Percentiles rank a stretch among this genome's conserved stretches.
phyloP scores from a whole-genome alignment of 2,797 vertebrate genomes.

The Tangara arthus region DNA sequence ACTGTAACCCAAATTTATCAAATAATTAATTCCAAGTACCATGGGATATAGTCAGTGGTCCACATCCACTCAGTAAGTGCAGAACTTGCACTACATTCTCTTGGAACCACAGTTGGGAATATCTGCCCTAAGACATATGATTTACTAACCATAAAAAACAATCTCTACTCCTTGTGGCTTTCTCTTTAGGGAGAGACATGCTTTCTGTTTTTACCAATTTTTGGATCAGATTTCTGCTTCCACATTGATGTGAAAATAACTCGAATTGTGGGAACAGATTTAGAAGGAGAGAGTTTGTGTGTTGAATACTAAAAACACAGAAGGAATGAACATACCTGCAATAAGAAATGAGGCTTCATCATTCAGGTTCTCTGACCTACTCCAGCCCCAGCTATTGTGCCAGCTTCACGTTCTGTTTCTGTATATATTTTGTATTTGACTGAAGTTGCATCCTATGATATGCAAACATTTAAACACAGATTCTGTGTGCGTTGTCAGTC shows the following conservation, averaged over 20 bases:
- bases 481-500: background rate
- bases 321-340: background rate
- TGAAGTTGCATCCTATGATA: background rate
- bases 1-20: background rate
- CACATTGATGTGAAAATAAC: background rate
- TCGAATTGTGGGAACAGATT: background rate
- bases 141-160: conserved; percentile 20
- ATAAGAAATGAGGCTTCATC: background rate
- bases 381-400: background rate
- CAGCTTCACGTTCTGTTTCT: background rate
- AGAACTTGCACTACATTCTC: background rate
- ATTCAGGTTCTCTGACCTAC: background rate
- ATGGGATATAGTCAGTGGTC: background rate
- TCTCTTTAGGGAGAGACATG: background rate
- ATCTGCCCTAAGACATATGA: background rate
- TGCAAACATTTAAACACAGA: rapidly evolving
- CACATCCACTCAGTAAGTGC: background rate
- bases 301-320: background rate
- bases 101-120: background rate
- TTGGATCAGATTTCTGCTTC: background rate
- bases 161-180: background rate
- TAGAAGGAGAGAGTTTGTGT: background rate
- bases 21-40: background rate
- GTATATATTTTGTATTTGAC: background rate
- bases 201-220: background rate